These are phyloP conservation scores for Lagodon rhomboides DNA, from an alignment of 2,797 vertebrate genomes.

Conservation along the genomic window DNA sequence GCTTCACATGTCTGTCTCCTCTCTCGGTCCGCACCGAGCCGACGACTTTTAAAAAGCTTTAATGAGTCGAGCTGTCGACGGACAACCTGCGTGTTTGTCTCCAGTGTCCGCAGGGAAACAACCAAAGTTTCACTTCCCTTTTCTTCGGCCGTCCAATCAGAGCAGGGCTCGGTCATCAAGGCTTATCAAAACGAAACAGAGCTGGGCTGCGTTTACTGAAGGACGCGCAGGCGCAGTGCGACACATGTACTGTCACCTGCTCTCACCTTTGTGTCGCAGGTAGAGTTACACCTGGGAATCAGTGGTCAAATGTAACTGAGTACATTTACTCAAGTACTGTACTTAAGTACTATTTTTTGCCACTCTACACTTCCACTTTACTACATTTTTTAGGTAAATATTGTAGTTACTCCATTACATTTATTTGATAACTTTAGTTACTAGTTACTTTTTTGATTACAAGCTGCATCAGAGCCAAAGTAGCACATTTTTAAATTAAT, in stretches of 20 bases:
- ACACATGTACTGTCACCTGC: not conserved
- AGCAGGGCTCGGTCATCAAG: not conserved
- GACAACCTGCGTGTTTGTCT: not conserved
- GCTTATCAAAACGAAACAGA: conserved; percentile 32
- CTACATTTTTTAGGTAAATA: too few relatives aligned
- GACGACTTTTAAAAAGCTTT: not conserved
- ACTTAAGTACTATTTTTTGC: too few relatives aligned
- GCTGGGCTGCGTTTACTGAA: not conserved
- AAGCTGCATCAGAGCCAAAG: too few relatives aligned
- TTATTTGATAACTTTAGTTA: too few relatives aligned
- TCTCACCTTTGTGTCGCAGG: not conserved
- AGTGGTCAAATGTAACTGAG: too few relatives aligned
- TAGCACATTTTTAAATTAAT: too few relatives aligned
- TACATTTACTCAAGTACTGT: too few relatives aligned
- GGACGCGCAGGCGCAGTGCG: conserved; percentile 31
- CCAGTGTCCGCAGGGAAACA: not conserved
- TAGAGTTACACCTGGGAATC: too few relatives aligned
- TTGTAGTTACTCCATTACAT: too few relatives aligned
- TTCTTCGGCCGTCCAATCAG: conserved; percentile 55
- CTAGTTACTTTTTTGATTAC: too few relatives aligned
- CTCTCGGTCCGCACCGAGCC: rapidly evolving
- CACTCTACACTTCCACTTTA: too few relatives aligned
- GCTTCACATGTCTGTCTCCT: not conserved
- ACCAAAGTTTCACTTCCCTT: conserved; percentile 59
- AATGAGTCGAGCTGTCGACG: not conserved